Evolutionary conservation across 2,888 invertebrate species (phyloP).

Genomic region (Chalcis sispes): DNA sequence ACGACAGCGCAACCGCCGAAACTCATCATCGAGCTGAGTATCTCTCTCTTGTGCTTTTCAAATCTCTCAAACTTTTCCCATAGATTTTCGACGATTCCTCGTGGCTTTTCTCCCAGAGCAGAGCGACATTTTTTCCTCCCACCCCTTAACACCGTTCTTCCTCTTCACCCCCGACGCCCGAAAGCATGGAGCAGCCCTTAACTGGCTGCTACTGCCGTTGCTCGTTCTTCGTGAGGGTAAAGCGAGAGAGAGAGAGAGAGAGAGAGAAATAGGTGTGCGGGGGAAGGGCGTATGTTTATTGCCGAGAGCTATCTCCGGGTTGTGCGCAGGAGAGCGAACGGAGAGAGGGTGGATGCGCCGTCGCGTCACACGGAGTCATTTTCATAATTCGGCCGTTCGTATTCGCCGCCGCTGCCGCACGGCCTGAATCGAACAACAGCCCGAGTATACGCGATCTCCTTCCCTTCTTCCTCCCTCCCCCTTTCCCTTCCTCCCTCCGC

Average conservation of each 20-base stretch:
- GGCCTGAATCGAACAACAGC: conserved; percentile 78
- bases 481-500: conserved; percentile 39
- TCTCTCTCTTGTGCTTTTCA: too few species aligned
- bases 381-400: conserved; percentile 81
- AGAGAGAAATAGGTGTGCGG: background rate
- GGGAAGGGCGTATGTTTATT: conserved; percentile 73
- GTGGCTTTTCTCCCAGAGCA: conserved; percentile 42
- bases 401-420: conserved; percentile 77
- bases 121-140: conserved; percentile 52
- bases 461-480: conserved; percentile 23
- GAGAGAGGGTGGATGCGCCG: conserved; percentile 69
- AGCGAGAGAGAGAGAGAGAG: conserved; percentile 28
- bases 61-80: conserved; percentile 36
- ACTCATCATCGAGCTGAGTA: too few species aligned
- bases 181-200: conserved; percentile 61
- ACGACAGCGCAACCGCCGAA: too few species aligned
- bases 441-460: conserved; percentile 33
- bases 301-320: conserved; percentile 74
- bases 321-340: conserved; percentile 54
- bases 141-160: background rate
- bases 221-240: conserved; percentile 51
- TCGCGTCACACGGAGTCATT: conserved; percentile 78
- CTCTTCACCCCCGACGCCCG: conserved; percentile 53
- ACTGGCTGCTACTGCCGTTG: conserved; percentile 52
- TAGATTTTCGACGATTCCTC: conserved; percentile 48